Percentiles rank a stretch among this genome's conserved stretches.
phyloP scores from a whole-genome alignment of 1,140 invertebrate genomes.

The Drosophila busckii region DNA sequence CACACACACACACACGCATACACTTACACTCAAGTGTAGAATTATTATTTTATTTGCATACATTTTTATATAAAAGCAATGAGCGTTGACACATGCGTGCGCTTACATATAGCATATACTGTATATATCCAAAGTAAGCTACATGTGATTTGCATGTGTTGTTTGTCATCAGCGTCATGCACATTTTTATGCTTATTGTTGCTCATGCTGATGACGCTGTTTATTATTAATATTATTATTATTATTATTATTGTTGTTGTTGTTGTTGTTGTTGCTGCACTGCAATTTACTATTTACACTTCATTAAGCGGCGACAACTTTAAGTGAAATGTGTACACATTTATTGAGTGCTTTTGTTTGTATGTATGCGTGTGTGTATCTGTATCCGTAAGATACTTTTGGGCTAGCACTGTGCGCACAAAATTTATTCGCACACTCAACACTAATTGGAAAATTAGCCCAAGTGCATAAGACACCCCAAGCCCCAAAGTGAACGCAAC shows the following conservation, averaged over 20 bases:
- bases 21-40: no score
- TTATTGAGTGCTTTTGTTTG: conserved; percentile 56
- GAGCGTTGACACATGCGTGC: not conserved
- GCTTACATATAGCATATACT: conserved; percentile 30
- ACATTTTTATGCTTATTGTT: conserved; percentile 39
- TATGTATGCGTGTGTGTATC: conserved; percentile 37
- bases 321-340: conserved; percentile 75
- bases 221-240: not conserved
- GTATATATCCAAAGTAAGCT: conserved; percentile 44
- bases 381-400: conserved; percentile 28
- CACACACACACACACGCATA: not conserved
- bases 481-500: no score
- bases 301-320: conserved; percentile 73
- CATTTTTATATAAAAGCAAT: conserved; percentile 54
- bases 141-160: conserved; percentile 75
- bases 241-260: not conserved
- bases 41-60: conserved; percentile 72
- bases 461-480: no score
- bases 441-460: conserved; percentile 65
- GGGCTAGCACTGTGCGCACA: no score
- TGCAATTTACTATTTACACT: conserved; percentile 77
- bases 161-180: conserved; percentile 61
- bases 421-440: no score
- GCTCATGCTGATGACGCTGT: not conserved
- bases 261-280: conserved; percentile 15